Evolutionary conservation across 2,797 vertebrate genomes (phyloP).

Genomic region (Clarias platycephalus): DNA sequence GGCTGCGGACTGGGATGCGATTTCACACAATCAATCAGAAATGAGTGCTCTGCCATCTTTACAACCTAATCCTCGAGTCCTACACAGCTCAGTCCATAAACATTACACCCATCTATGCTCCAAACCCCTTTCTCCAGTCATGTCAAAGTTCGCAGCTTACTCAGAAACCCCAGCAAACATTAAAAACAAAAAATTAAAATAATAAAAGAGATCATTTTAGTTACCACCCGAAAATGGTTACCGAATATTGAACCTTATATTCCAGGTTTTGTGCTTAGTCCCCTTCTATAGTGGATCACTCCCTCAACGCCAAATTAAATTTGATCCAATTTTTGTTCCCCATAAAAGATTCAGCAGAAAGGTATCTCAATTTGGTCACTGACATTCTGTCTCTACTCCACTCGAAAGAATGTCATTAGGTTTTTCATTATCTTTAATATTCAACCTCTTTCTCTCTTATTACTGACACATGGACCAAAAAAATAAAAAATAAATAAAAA

Average conservation of each 20-base stretch:
- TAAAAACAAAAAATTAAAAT: neutral
- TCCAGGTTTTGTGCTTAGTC: neutral
- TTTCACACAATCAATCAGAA: conserved; percentile 34
- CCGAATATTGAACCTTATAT: neutral
- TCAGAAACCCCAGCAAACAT: neutral
- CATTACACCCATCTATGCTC: neutral
- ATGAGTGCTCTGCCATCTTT: conserved; percentile 20
- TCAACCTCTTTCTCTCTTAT: conserved; percentile 54
- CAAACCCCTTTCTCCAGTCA: neutral
- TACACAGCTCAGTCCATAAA: conserved; percentile 31
- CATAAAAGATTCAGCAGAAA: conserved; percentile 64
- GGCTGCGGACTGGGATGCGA: neutral
- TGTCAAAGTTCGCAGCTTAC: neutral
- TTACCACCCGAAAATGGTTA: neutral
- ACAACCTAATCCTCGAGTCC: conserved; percentile 45
- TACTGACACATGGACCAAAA: conserved; percentile 23
- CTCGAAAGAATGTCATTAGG: conserved; percentile 59
- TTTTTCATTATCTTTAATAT: conserved; percentile 64
- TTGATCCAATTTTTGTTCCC: conserved; percentile 63
- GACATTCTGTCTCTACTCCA: conserved; percentile 56
- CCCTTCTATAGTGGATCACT: conserved; percentile 23
- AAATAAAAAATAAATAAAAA: neutral
- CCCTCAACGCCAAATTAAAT: conserved; percentile 61
- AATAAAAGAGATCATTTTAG: neutral
- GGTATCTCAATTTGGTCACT: conserved; percentile 63